These are phyloP conservation scores for Mesopsocus fuscifrons DNA, from an alignment of 2,888 invertebrate species.

Conservation along the genomic window DNA sequence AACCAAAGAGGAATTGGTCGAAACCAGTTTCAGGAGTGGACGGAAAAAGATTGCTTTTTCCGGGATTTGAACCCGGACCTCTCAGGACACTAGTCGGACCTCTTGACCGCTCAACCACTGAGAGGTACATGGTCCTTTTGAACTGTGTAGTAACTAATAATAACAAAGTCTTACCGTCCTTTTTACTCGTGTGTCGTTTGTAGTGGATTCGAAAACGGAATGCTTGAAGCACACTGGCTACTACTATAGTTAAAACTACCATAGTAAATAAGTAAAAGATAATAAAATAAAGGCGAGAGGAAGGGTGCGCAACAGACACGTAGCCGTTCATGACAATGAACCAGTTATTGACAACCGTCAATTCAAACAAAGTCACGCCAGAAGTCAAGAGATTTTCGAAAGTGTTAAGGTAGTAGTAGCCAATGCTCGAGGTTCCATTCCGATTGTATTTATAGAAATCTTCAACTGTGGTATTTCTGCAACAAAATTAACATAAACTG, in stretches of 20 bases:
- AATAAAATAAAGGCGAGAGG: conserved; percentile 73
- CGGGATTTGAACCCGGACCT: too few relatives aligned
- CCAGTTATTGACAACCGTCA: conserved; percentile 87
- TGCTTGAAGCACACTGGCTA: conserved; percentile 73
- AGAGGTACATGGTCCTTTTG: too few relatives aligned
- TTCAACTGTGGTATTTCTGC: conserved; percentile 65
- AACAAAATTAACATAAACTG: too few relatives aligned
- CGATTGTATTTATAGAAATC: conserved; percentile 55
- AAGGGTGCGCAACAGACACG: conserved; percentile 46
- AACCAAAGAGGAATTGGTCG: too few relatives aligned
- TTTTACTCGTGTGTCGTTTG: conserved; percentile 56
- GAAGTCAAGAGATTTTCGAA: conserved; percentile 61
- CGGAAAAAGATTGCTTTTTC: too few relatives aligned
- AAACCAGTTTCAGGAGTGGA: too few relatives aligned
- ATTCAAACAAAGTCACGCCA: conserved; percentile 67
- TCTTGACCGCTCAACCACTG: too few relatives aligned
- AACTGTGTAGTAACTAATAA: too few relatives aligned
- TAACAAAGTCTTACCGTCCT: conserved; percentile 52
- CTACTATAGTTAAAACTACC: conserved; percentile 79
- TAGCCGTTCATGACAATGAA: conserved; percentile 81
- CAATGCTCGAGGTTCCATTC: conserved; percentile 45
- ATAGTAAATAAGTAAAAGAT: conserved; percentile 73
- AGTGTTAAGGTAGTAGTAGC: conserved; percentile 76
- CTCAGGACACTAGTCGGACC: too few relatives aligned
- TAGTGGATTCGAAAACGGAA: conserved; percentile 78